A percentile compares a stretch with the other conserved stretches of the same genome.
Conservation (phyloP, 2,888 invertebrate species). For the Lithosia quadra region DNA sequence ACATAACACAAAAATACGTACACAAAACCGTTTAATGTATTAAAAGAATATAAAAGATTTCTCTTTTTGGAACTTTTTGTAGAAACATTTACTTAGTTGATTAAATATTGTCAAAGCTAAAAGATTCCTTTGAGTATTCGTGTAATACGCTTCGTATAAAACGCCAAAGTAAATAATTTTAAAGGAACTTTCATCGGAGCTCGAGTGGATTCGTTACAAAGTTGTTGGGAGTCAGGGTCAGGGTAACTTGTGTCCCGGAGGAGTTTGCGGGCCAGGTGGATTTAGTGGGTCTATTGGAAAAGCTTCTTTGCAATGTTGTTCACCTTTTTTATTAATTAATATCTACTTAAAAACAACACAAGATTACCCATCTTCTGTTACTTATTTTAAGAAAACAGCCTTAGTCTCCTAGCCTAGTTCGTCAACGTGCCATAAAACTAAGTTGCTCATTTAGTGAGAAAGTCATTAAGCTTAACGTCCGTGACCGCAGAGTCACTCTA, state of each 20-base stretch:
- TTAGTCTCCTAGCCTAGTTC: slow-evolving; percentile 21
- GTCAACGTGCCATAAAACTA: slow-evolving; percentile 31
- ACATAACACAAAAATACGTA: background rate
- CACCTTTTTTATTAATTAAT: background rate
- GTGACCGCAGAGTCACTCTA: slow-evolving; percentile 9
- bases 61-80: background rate
- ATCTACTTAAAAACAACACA: background rate
- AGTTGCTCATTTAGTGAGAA: slow-evolving; percentile 43
- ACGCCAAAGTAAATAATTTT: slow-evolving; percentile 25
- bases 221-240: slow-evolving; percentile 11
- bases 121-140: slow-evolving; percentile 13
- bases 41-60: background rate
- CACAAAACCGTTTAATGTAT: background rate
- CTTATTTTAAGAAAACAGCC: slow-evolving; percentile 6
- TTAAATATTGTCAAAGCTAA: slow-evolving; percentile 22
- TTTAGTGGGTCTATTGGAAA: slow-evolving; percentile 17
- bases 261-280: slow-evolving; percentile 11
- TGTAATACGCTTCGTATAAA: slow-evolving; percentile 16
- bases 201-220: slow-evolving; percentile 5
- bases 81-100: slow-evolving; percentile 13
- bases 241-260: slow-evolving; percentile 25
- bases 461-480: slow-evolving; percentile 43
- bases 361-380: no score
- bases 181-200: slow-evolving; percentile 5
- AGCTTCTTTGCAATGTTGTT: background rate